phyloP scores from a whole-genome alignment of 2,888 invertebrate genomes.

The Lucinisca nassula region DNA sequence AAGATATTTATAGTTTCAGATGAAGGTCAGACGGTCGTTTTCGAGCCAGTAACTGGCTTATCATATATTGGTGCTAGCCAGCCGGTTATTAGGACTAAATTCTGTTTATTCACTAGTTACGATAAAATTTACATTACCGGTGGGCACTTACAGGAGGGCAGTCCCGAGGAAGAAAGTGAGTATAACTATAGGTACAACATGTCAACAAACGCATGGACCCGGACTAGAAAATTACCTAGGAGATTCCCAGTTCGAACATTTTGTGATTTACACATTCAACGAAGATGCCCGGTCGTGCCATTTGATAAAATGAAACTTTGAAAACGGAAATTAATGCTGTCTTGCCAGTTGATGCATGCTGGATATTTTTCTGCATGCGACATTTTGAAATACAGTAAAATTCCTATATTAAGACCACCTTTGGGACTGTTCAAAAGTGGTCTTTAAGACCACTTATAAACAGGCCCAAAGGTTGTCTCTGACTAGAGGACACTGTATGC shows the following conservation, averaged over 20 bases:
- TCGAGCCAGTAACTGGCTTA: not conserved
- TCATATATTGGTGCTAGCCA: not conserved
- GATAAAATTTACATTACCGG: not conserved
- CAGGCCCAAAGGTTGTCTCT: too few relatives aligned
- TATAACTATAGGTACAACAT: not conserved
- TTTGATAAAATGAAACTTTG: conserved; percentile 9
- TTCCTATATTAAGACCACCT: too few relatives aligned
- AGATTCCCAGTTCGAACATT: not conserved
- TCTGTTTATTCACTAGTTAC: not conserved
- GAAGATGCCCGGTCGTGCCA: conserved; percentile 4
- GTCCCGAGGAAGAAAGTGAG: not conserved
- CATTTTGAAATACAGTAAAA: too few relatives aligned
- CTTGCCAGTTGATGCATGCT: too few relatives aligned
- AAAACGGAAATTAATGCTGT: too few relatives aligned
- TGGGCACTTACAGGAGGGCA: not conserved
- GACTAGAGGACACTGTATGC: too few relatives aligned
- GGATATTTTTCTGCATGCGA: too few relatives aligned
- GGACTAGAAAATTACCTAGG: not conserved
- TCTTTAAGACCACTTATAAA: too few relatives aligned
- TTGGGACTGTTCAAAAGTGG: too few relatives aligned
- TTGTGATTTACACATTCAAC: not conserved
- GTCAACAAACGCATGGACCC: not conserved
- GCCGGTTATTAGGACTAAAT: not conserved
- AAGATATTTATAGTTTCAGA: not conserved
- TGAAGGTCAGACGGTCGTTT: not conserved